Conservation (phyloP, 92 coral and sea anemone species). For the Zoanthus sansibaricus region DNA sequence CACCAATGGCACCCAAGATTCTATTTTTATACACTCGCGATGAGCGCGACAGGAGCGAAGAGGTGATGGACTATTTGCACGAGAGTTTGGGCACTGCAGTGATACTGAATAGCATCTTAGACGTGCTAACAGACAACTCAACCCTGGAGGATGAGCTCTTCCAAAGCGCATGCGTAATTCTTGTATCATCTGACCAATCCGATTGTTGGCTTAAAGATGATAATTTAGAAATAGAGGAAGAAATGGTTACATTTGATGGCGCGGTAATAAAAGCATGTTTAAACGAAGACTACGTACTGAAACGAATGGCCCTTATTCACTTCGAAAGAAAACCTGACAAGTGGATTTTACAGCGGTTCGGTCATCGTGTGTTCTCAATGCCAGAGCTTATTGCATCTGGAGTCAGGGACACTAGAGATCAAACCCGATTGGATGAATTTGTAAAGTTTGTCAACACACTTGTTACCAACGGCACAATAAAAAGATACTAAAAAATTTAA, state of each 20-base stretch:
- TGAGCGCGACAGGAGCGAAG: constrained; percentile 48
- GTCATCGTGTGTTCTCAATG: constrained; percentile 37
- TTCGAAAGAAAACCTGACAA: constrained; percentile 37
- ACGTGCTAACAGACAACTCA: constrained; percentile 37
- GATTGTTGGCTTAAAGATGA: constrained; percentile 27
- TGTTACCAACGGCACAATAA: constrained; percentile 19
- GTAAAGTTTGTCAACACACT: constrained; percentile 33
- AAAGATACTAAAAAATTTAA: not conserved
- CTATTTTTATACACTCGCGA: constrained; percentile 41
- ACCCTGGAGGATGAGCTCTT: constrained; percentile 48
- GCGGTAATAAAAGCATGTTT: constrained; percentile 41
- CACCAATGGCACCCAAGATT: constrained; percentile 32
- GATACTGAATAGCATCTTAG: constrained; percentile 43
- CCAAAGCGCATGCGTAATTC: constrained; percentile 44
- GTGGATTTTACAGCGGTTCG: constrained; percentile 39
- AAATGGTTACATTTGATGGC: constrained; percentile 30
- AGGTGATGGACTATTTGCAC: constrained; percentile 46
- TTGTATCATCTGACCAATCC: constrained; percentile 39
- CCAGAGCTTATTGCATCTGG: constrained; percentile 4
- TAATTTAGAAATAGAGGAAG: constrained; percentile 26
- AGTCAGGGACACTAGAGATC: constrained; percentile 20
- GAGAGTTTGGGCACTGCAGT: constrained; percentile 33
- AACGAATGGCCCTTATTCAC: constrained; percentile 33
- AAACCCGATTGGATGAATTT: constrained; percentile 35
- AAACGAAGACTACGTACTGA: constrained; percentile 32